Base-by-base conservation (phyloP, 2,888 invertebrate genomes). In the Leucophora obtusa region DNA sequence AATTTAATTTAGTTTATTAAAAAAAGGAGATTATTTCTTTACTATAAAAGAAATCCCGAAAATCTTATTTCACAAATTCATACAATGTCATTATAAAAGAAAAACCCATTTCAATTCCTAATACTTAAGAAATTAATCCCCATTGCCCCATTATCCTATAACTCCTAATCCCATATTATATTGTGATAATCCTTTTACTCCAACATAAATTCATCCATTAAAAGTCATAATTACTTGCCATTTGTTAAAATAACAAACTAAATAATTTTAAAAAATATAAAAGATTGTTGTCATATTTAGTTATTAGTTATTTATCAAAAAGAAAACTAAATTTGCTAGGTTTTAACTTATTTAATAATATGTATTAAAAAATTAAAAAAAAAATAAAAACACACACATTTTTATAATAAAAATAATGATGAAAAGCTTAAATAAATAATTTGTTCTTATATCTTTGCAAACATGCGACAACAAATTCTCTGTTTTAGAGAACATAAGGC, bases 271-370 rank as follows among this genome's bases (percentile, higher is more conserved):
- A 74, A 18, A 58, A 75, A 62, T 70, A 69, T 65, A 47, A 69
- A 10, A 70, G 66, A 62, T 47, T 79, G 69, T 79, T 74, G 50
- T 74, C 53, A 63, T 43, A 60, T 58, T 66, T 77, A 77, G 72
- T 81, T 77, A 66, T 81, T 81, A 81, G 76, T 81, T 77, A 77
- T 81, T 81, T 77, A 77, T 77, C 59, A 43, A 66, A n/a, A 59
- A 60, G 14, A 51, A 56, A 28, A n/a, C 14, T n/a, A 5, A 62
- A 69, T 58, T 76, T 76, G 51, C 63, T 69, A 78, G 47, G 3
- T 50, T 74, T 71, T 74, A 62, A 69, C 68, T 78, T 78, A 74
- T 71, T 82, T 68, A 60, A 70, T 70, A 72, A 66, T 75, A 69
- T 11, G 65, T 81, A 56, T 62, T 53, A 70, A 60, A 60, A 53